phyloP scores from a whole-genome alignment of 30 jellyfish, hydroid and myxozoan species.

The Clytia hemisphaerica region DNA sequence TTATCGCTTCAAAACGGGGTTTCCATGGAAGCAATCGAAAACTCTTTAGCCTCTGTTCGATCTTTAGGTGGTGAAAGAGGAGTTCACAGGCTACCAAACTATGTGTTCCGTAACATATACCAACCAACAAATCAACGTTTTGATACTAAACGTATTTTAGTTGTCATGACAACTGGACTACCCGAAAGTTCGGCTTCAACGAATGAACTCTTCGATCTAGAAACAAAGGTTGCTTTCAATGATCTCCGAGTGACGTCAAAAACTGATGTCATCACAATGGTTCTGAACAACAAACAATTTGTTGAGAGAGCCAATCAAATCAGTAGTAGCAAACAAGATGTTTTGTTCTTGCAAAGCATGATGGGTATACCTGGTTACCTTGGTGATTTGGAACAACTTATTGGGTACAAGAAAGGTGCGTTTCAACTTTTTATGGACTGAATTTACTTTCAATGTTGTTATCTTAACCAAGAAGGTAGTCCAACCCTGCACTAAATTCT shows the following conservation, averaged over 20 bases:
- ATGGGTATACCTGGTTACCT: not conserved
- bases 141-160: not conserved
- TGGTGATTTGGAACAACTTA: not conserved
- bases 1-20: not conserved
- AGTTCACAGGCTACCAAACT: no score
- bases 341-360: not conserved
- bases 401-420: not conserved
- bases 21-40: not conserved
- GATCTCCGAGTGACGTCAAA: not conserved
- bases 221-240: no score
- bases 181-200: no score
- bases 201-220: no score
- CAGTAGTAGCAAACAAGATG: slow-evolving; percentile 1
- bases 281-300: not conserved
- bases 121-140: no score
- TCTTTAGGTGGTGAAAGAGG: slow-evolving; percentile 17
- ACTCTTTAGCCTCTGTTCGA: not conserved
- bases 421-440: no score
- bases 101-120: no score
- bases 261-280: not conserved
- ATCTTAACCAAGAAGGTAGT: no score
- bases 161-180: slow-evolving; percentile 8
- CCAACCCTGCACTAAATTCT: no score
- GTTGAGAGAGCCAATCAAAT: not conserved
- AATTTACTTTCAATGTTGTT: no score